Conservation (phyloP, 2,888 invertebrate species). For the Schizotus pectinicornis region DNA sequence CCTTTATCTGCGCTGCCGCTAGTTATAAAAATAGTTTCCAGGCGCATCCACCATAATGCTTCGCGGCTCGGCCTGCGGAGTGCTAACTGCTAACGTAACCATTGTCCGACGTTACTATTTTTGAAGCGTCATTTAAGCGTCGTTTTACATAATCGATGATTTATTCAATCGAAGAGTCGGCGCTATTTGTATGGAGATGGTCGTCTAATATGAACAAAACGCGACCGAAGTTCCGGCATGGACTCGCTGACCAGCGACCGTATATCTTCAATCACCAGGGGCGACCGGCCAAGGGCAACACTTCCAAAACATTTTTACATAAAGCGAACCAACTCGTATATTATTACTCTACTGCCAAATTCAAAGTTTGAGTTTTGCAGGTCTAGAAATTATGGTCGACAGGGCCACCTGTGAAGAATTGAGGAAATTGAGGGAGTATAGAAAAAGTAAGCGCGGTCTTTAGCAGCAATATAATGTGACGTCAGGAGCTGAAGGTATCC, state of each 20-base stretch:
- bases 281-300: background rate
- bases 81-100: constrained; percentile 21
- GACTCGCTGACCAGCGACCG: constrained; percentile 27
- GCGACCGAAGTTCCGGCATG: constrained; percentile 28
- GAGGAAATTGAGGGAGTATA: too few relatives aligned
- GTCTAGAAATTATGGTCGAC: too few relatives aligned
- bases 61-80: constrained; percentile 9
- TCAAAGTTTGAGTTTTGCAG: too few relatives aligned
- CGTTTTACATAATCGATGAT: constrained; percentile 29
- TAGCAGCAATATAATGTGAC: too few relatives aligned
- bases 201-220: constrained; percentile 23
- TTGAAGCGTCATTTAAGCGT: constrained; percentile 53
- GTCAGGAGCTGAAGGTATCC: too few relatives aligned
- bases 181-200: constrained; percentile 28
- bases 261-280: constrained; percentile 20
- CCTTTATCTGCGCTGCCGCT: background rate
- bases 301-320: too few relatives aligned
- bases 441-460: too few relatives aligned
- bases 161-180: constrained; percentile 18
- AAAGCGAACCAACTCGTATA: too few relatives aligned
- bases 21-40: background rate
- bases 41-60: background rate
- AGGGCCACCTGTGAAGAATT: too few relatives aligned
- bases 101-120: constrained; percentile 47
- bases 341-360: too few relatives aligned